phyloP scores from a whole-genome alignment of 2,888 invertebrate genomes.

The Anorthoa munda region DNA sequence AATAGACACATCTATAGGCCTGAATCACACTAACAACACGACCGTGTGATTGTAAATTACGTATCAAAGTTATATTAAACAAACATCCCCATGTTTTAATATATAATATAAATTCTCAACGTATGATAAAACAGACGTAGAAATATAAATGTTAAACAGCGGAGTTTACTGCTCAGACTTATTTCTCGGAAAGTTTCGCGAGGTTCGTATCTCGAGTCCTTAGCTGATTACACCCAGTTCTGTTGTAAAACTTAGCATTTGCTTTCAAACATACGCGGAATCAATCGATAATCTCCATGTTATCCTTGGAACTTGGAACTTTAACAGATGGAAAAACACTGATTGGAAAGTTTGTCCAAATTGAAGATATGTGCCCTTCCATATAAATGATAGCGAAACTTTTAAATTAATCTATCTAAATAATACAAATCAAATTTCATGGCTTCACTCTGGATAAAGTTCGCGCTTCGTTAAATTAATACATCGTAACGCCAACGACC shows the following conservation, averaged over 20 bases:
- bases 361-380: conserved; percentile 25
- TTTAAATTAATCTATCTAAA: conserved; percentile 69
- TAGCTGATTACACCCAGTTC: conserved; percentile 75
- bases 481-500: conserved; percentile 78
- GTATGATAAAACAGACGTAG: conserved; percentile 58
- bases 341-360: conserved; percentile 16
- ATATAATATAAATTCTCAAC: conserved; percentile 20
- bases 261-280: conserved; percentile 64
- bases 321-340: conserved; percentile 35
- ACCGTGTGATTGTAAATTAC: neutral
- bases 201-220: conserved; percentile 67
- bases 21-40: neutral
- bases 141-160: conserved; percentile 66
- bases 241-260: conserved; percentile 72
- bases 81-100: conserved; percentile 16
- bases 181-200: conserved; percentile 70
- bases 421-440: conserved; percentile 75
- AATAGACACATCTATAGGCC: neutral
- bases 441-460: conserved; percentile 73
- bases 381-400: conserved; percentile 62
- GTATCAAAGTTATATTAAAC: conserved; percentile 13
- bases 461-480: conserved; percentile 80
- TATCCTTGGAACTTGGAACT: conserved; percentile 33
- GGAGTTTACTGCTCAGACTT: conserved; percentile 63
- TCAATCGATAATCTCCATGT: conserved; percentile 53